phyloP scores from a whole-genome alignment of 2,797 vertebrate species.

The Emydoidea blandingii region DNA sequence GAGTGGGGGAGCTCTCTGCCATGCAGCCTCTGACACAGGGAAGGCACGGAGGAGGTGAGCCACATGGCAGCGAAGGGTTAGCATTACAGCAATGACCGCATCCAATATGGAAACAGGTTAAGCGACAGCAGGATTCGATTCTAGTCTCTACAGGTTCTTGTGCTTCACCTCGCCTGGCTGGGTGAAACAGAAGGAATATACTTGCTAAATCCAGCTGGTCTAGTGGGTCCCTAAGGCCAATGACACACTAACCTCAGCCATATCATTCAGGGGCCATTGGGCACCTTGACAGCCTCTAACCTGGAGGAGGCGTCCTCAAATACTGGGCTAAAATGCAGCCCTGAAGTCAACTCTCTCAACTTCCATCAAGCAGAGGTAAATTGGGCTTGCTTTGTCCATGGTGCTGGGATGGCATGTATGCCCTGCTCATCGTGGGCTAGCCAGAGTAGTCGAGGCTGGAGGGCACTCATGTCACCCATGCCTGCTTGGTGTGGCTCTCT shows the following conservation, averaged over 20 bases:
- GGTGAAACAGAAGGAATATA: neutral
- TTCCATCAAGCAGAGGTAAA: too few species aligned
- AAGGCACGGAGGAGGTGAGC: neutral
- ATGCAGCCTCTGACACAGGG: neutral
- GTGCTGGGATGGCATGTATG: neutral
- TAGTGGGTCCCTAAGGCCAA: neutral
- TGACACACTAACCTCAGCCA: neutral
- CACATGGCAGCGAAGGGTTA: neutral
- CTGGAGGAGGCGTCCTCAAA: neutral
- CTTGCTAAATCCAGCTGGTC: neutral
- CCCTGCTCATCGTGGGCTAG: neutral
- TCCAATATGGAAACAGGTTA: too few species aligned
- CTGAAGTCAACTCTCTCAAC: too few species aligned
- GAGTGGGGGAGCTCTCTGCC: neutral
- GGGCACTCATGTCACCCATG: neutral
- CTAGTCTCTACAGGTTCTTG: neutral
- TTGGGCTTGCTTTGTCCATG: neutral
- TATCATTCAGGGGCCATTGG: neutral
- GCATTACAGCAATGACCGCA: too few species aligned
- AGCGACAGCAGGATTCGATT: neutral
- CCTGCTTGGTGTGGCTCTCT: too few species aligned
- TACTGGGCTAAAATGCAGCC: neutral
- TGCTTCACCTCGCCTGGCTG: neutral
- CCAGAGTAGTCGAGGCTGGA: neutral
- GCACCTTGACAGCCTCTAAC: neutral